Percentiles rank a stretch among this genome's conserved stretches.
phyloP scores from a whole-genome alignment of 2,888 invertebrate species.

The Polydrusus tereticollis region DNA sequence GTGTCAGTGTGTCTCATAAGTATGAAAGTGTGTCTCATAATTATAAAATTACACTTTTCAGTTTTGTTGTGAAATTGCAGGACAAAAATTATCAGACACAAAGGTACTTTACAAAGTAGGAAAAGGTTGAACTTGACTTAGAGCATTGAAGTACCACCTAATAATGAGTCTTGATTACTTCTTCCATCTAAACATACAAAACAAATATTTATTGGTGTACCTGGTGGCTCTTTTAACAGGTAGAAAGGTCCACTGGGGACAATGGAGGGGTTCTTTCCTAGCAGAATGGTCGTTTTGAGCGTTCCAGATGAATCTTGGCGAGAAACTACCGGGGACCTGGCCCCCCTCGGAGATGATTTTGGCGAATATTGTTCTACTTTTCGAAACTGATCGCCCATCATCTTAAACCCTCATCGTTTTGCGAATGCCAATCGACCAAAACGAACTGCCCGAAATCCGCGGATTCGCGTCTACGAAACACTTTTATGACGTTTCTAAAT shows the following conservation, averaged over 20 bases:
- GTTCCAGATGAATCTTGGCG: constrained; percentile 98
- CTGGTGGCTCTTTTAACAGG: constrained; percentile 96
- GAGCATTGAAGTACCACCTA: not conserved
- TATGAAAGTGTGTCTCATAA: no score
- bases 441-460: constrained; percentile 23
- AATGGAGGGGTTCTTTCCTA: constrained; percentile 97
- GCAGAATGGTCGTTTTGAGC: constrained; percentile 95
- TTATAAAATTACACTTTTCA: no score
- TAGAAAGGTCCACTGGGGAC: constrained; percentile 98
- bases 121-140: no score
- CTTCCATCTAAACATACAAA: no score
- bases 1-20: no score
- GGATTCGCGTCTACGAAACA: constrained; percentile 19
- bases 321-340: constrained; percentile 94
- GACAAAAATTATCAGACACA: no score
- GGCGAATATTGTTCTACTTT: constrained; percentile 96
- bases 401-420: constrained; percentile 75
- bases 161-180: not conserved
- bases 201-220: constrained; percentile 66
- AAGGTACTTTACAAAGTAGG: no score
- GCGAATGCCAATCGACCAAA: constrained; percentile 43
- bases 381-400: constrained; percentile 93
- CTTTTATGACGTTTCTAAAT: constrained; percentile 11
- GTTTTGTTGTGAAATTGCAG: no score
- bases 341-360: constrained; percentile 93